Evolutionary conservation across 2,797 vertebrate genomes (phyloP).

Genomic region (Megaceryle alcyon): DNA sequence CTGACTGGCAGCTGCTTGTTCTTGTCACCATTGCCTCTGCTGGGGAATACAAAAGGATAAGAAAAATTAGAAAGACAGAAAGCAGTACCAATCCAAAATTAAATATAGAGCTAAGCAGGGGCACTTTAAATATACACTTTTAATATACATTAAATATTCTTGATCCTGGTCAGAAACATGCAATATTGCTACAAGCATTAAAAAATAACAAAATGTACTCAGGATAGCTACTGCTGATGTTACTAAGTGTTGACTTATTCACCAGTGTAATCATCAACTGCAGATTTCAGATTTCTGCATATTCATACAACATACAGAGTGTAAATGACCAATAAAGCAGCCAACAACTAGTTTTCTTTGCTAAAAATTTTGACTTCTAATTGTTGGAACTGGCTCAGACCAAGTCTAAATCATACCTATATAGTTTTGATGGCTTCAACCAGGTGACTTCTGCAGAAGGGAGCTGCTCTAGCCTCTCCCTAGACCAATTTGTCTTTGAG

Average conservation of each 20-base stretch:
- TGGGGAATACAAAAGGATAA: neutral
- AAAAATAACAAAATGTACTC: neutral
- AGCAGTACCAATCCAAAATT: neutral
- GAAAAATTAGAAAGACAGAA: neutral
- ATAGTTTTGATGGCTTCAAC: neutral
- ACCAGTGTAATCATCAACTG: neutral
- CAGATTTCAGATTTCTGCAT: neutral
- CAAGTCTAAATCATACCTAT: neutral
- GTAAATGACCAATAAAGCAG: neutral
- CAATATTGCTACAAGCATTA: neutral
- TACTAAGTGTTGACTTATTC: neutral
- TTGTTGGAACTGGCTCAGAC: neutral
- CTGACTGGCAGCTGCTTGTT: constrained; percentile 85
- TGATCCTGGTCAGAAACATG: neutral
- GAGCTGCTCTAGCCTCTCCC: neutral
- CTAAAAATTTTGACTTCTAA: neutral
- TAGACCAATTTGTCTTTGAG: neutral
- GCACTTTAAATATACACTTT: neutral
- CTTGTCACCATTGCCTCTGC: constrained; percentile 67
- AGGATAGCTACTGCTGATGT: neutral
- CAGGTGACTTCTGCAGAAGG: neutral
- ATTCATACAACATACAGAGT: neutral
- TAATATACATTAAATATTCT: neutral
- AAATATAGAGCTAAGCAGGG: neutral
- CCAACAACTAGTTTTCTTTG: neutral